Evolutionary conservation across 2,797 vertebrate species (phyloP), one percentile per base, ranked within the genome.

Genomic region (Ciconia nigra): DNA sequence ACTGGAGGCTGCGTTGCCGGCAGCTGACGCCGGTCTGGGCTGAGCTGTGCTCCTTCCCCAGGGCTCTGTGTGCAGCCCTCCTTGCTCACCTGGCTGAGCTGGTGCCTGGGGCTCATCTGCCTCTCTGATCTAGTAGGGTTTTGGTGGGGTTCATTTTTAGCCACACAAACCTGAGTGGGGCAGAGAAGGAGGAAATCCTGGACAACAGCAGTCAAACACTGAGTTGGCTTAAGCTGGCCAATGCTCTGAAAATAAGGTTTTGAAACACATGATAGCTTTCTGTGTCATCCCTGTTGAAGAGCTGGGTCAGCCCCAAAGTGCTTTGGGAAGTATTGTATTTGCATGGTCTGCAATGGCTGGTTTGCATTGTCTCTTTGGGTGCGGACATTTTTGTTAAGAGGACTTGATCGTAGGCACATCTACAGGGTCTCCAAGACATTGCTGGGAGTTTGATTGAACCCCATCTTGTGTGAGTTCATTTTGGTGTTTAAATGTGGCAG

Each of bases 1-100:
- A 17, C 6, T 9, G 25, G 62, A 62, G 26, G 31, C 54, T 62
- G 54, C 1, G 0, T 2, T 57, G 42, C 29, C 0, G 1, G 41
- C 28, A 26, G 54, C 35, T 39, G 29, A 35, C 0, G 2, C 28
- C 1, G 4, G 47, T 11, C 25, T 69, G 41, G 11, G 29, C 29
- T 62, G 67, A 61, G 35, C 41, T 79, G 39, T 10, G 20, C 65
- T 67, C n/a, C 44, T 55, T 76, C 11, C 17, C 46, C 26, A 11
- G 37, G 31, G 52, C 44, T 74, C 54, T 58, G 11, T 6, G 9
- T 22, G 10, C 37, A 52, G 3, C 37, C 61, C 24, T 61, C 16
- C 24, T 44, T 3, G 8, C 35, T 81, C n/a, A 22, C 3, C n/a
- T 0, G 0, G 35, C 12, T 37, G 35, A 25, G 37, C 33, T 63